Evolutionary conservation across 2,113 vertebrate genomes (phyloP).

Genomic region (Antechinus flavipes): DNA sequence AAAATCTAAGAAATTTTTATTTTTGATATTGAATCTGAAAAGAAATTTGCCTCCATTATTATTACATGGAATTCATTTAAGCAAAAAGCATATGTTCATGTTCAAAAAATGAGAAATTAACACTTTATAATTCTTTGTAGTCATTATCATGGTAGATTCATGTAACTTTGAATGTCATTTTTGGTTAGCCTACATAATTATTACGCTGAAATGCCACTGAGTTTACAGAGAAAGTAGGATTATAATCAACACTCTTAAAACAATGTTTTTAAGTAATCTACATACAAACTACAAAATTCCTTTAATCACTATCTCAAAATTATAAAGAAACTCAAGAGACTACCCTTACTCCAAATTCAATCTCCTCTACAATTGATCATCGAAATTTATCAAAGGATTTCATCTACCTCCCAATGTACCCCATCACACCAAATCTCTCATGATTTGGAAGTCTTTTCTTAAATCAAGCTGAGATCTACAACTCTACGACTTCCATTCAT

Average conservation of each 20-base stretch:
- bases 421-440: no score
- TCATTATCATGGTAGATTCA: neutral
- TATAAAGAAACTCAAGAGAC: no score
- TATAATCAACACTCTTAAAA: neutral
- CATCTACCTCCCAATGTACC: no score
- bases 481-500: no score
- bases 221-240: no score
- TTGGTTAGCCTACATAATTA: neutral
- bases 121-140: neutral
- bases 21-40: neutral
- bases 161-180: neutral
- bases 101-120: neutral
- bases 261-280: neutral
- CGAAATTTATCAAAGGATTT: no score
- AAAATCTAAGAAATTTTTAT: neutral
- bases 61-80: neutral
- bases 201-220: neutral
- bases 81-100: neutral
- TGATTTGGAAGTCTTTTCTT: no score
- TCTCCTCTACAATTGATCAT: no score
- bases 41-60: neutral
- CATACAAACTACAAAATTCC: neutral
- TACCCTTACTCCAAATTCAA: no score
- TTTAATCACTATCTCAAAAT: no score
- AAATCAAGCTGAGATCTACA: no score